These are phyloP conservation scores for Drosophila kokeensis DNA, from an alignment of 2,888 invertebrate genomes.

Conservation along the genomic window DNA sequence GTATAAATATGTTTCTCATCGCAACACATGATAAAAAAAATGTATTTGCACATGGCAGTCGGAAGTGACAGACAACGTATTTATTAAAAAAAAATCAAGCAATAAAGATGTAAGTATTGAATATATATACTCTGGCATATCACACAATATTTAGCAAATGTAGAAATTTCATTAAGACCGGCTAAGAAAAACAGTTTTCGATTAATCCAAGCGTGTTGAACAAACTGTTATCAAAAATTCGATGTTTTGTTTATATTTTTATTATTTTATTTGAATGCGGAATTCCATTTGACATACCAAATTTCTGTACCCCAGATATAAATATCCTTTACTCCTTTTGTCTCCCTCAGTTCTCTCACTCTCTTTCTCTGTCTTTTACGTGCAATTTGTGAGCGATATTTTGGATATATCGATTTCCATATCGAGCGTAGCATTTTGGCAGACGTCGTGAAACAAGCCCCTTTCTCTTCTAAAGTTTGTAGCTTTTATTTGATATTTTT, in stretches of 20 bases:
- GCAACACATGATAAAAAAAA: background rate
- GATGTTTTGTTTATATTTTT: background rate
- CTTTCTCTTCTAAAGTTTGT: background rate
- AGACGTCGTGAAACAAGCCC: background rate
- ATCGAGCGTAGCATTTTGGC: background rate
- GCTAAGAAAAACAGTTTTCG: background rate
- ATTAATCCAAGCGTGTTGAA: background rate
- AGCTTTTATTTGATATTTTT: background rate
- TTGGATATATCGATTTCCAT: background rate
- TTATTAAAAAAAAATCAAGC: background rate
- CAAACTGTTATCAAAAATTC: background rate
- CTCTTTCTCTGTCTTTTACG: background rate
- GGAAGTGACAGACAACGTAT: background rate
- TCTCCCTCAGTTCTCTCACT: background rate
- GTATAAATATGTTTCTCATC: no score
- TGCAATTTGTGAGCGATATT: background rate
- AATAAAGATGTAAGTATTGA: background rate
- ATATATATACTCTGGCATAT: background rate
- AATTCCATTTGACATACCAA: background rate
- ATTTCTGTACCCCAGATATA: background rate
- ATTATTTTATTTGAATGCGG: background rate
- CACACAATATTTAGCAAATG: no score
- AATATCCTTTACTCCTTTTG: background rate
- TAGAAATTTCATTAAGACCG: no score
- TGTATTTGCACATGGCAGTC: background rate